These are phyloP conservation scores for Danionella cerebrum DNA, from an alignment of 2,113 vertebrate genomes.

Conservation along the genomic window DNA sequence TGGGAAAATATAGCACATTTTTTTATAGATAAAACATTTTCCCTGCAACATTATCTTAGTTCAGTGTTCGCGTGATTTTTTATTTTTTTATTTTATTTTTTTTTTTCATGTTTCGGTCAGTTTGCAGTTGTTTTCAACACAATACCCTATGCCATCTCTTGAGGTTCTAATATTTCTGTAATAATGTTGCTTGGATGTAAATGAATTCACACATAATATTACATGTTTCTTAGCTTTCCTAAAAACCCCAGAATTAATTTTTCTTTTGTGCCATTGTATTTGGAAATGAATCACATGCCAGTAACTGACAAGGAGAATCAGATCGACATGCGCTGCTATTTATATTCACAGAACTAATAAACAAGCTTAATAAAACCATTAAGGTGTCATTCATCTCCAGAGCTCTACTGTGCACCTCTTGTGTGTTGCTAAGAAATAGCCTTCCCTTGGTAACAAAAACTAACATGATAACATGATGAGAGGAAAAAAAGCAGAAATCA, in stretches of 20 bases:
- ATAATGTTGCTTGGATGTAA: too few relatives aligned
- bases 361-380: constrained; percentile 19
- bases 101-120: too few relatives aligned
- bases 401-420: background rate
- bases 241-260: background rate
- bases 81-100: too few relatives aligned
- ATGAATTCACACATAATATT: too few relatives aligned
- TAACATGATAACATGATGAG: constrained; percentile 1
- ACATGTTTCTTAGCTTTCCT: too few relatives aligned
- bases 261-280: background rate
- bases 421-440: constrained; percentile 21
- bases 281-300: background rate
- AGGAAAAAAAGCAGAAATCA: background rate
- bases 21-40: too few relatives aligned
- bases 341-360: constrained; percentile 3
- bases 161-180: too few relatives aligned
- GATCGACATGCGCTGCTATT: background rate
- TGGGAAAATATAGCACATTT: too few relatives aligned
- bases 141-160: too few relatives aligned
- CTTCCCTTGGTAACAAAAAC: constrained; percentile 14
- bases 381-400: constrained; percentile 4
- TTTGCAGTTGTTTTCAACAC: too few relatives aligned
- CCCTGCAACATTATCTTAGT: too few relatives aligned
- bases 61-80: too few relatives aligned
- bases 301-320: background rate